Evolutionary conservation across 2,888 invertebrate species (phyloP), one percentile per base, ranked within the genome.

Genomic region (Druceiella hillmani): DNA sequence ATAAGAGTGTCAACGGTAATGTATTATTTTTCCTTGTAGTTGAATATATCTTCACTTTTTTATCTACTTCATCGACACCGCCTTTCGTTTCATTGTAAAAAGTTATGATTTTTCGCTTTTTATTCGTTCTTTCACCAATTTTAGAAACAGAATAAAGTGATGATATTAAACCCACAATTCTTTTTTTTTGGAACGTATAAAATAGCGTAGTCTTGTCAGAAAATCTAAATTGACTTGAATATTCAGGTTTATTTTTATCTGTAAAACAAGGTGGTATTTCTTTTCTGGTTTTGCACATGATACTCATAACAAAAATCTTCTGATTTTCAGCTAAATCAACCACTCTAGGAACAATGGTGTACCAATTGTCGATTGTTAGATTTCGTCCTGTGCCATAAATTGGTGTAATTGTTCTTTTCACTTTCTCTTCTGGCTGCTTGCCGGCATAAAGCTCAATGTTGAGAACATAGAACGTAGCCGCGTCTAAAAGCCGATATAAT

Each of bases 301-400:
- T 32, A 17, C 17, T 20, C 27, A 49, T 46, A 31, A 45, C 44
- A 43, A 45, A 40, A 33, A 49, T 34, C 26, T 49, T 49, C 39
- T 45, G 22, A 15, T 35, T 15, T 10, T 25, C 27, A 4, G 27
- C 26, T 27, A 56, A 49, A 33, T 51, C 45, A 17, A 43, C 34
- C n/a, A 44, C 36, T 40, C 54, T 35, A 7, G 50, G 49, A 10
- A 52, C 42, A 45, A 50, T 50, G 24, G 52, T 51, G 27, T 50
- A 58, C 53, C 52, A 55, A 47, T 50, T 51, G 29, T 51, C 50
- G 15, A 45, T 38, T 2, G 50, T 57, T n/a, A 55, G 40, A 36
- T 55, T 54, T 43, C n/a, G n/a, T n/a, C n/a, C n/a, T n/a, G n/a
- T n/a, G n/a, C 49, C 48, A 38, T 49, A 50, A 37, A 56, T 54